These are phyloP conservation scores for Candidula unifasciata DNA, from an alignment of 2,888 invertebrate species.

Conservation along the genomic window DNA sequence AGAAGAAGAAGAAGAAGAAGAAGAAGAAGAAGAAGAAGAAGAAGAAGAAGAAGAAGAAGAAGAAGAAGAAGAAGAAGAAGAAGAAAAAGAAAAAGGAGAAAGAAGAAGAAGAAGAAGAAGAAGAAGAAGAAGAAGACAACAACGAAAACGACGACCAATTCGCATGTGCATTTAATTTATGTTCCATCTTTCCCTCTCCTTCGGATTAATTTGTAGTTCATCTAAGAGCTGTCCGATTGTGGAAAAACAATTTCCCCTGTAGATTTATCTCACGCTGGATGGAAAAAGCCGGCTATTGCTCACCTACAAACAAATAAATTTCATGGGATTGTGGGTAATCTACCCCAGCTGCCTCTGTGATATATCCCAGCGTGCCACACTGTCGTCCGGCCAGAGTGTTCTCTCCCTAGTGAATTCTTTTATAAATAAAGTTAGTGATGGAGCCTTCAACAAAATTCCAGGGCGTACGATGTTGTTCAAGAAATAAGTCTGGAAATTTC, in stretches of 20 bases:
- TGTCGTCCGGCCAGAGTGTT: constrained; percentile 1
- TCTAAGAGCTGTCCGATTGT: constrained; percentile 18
- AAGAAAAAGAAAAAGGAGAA: not conserved
- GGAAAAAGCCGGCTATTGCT: constrained; percentile 3
- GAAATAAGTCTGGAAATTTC: not conserved
- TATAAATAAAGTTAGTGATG: constrained; percentile 25
- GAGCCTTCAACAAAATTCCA: too few species aligned
- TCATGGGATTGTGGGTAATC: constrained; percentile 35
- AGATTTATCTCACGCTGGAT: constrained; percentile 34
- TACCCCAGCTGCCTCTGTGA: constrained; percentile 39
- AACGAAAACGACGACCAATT: not conserved
- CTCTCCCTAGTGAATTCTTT: constrained; percentile 24
- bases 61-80: not conserved
- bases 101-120: constrained; percentile 4
- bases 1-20: not conserved
- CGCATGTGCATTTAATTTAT: constrained; percentile 18
- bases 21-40: not conserved
- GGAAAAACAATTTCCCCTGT: constrained; percentile 19
- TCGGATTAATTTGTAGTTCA: constrained; percentile 27
- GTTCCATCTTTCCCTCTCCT: not conserved
- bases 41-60: not conserved
- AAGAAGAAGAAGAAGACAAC: not conserved
- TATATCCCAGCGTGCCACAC: constrained; percentile 37
- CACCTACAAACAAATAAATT: constrained; percentile 32
- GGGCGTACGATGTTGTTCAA: not conserved